These are phyloP conservation scores for Anguilla rostrata DNA, from an alignment of 2,113 vertebrate species.

Conservation along the genomic window DNA sequence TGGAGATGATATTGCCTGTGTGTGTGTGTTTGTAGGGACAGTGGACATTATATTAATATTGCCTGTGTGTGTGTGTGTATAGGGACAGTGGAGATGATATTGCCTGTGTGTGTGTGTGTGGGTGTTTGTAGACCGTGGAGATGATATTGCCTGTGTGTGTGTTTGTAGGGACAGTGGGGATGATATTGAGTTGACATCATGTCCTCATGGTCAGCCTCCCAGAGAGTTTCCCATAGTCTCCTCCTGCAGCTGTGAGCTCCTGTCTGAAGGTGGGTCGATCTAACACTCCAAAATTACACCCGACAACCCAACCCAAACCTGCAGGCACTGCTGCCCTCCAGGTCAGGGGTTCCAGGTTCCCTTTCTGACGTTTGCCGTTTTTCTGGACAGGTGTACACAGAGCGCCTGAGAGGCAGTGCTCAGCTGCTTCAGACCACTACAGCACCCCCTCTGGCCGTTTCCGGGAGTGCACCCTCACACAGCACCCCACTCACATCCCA, in stretches of 20 bases:
- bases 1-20: conserved; percentile 65
- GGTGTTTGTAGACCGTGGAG: conserved; percentile 35
- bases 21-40: conserved; percentile 15
- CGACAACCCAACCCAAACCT: no score
- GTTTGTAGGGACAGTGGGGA: conserved; percentile 87
- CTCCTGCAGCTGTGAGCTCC: conserved; percentile 92
- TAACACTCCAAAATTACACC: no score
- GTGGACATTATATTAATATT: no score
- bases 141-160: not conserved
- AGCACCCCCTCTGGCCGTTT: conserved; percentile 68
- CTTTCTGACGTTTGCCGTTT: not conserved
- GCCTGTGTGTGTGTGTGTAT: conserved; percentile 22
- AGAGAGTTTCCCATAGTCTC: conserved; percentile 74
- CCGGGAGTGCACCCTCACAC: conserved; percentile 75
- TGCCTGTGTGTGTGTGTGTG: conserved; percentile 11
- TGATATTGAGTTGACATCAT: conserved; percentile 87
- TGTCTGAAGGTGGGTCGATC: conserved; percentile 79
- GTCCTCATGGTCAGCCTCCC: conserved; percentile 76
- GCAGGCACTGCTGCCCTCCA: no score
- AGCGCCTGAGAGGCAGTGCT: conserved; percentile 60
- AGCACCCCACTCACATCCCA: conserved; percentile 82
- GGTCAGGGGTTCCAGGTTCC: not conserved
- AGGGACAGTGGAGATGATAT: no score
- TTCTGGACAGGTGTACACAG: conserved; percentile 63
- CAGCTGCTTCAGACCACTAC: conserved; percentile 60